Evolutionary conservation across 2,797 vertebrate genomes (phyloP).

Genomic region (Xenops minutus): DNA sequence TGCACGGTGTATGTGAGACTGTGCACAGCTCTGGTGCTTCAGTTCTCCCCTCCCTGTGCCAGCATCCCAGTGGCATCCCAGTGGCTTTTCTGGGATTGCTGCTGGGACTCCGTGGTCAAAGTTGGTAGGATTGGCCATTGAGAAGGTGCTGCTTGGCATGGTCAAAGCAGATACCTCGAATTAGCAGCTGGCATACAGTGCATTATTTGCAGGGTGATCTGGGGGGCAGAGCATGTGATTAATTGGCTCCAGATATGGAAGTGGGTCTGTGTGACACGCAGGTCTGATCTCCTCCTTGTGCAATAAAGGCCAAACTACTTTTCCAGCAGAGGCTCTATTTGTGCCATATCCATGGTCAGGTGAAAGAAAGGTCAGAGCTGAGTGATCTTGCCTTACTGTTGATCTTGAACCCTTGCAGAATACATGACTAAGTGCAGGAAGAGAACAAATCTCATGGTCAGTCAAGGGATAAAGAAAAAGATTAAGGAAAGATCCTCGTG

Average conservation of each 20-base stretch:
- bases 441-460: not conserved
- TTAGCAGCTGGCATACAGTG: not conserved
- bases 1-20: fast-evolving
- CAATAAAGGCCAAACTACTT: not conserved
- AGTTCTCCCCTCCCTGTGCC: not conserved
- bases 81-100: not conserved
- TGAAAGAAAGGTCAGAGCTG: not conserved
- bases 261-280: not conserved
- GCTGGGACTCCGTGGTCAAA: not conserved
- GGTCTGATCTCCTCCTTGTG: not conserved
- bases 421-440: not conserved
- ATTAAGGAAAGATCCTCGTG: not conserved
- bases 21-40: too few species aligned
- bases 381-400: not conserved
- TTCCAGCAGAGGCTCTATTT: not conserved
- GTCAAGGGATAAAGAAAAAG: not conserved
- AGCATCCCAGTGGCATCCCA: not conserved
- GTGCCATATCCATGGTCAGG: not conserved
- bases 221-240: too few species aligned
- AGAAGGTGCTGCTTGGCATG: not conserved
- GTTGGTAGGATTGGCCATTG: not conserved
- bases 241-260: not conserved
- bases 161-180: not conserved
- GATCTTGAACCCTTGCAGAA: not conserved
- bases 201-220: not conserved